A percentile compares a stretch with the other conserved stretches of the same genome.
Conservation (phyloP, 2,888 invertebrate species). For the Machimus atricapillus region DNA sequence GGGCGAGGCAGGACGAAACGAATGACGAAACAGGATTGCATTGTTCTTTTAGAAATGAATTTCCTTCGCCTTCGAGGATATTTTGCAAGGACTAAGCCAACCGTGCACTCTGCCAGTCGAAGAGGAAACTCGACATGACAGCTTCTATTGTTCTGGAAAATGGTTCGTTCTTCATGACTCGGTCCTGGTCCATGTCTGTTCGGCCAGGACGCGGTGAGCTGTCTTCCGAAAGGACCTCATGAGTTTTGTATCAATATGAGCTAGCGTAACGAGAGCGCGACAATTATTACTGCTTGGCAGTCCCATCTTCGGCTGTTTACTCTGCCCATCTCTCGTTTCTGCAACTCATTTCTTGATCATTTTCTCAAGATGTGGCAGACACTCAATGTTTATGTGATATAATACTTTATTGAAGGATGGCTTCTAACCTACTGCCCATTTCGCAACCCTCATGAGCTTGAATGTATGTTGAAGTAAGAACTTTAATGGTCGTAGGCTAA, state of each 20-base stretch:
- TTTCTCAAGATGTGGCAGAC: neutral
- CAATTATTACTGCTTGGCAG: slow-evolving; percentile 10
- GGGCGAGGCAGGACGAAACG: neutral
- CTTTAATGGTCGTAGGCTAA: neutral
- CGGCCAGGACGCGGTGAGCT: neutral
- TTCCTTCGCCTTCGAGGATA: slow-evolving; percentile 25
- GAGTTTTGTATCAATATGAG: slow-evolving; percentile 13
- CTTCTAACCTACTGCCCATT: neutral
- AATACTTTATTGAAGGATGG: neutral
- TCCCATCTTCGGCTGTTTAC: neutral
- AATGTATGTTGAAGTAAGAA: neutral
- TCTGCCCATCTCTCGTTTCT: neutral
- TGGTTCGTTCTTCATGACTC: neutral
- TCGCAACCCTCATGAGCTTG: neutral
- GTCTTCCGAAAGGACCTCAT: neutral
- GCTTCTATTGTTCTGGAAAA: slow-evolving; percentile 39
- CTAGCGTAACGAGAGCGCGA: neutral
- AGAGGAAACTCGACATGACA: slow-evolving; percentile 38
- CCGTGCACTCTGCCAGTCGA: slow-evolving; percentile 13
- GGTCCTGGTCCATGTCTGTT: neutral
- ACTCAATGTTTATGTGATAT: neutral
- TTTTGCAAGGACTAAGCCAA: slow-evolving; percentile 13
- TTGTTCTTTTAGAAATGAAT: slow-evolving; percentile 39
- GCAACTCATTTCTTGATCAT: neutral
- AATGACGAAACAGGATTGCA: slow-evolving; percentile 32